Base-by-base conservation (phyloP, 1,140 invertebrate genomes). In the Pinna nobilis region DNA sequence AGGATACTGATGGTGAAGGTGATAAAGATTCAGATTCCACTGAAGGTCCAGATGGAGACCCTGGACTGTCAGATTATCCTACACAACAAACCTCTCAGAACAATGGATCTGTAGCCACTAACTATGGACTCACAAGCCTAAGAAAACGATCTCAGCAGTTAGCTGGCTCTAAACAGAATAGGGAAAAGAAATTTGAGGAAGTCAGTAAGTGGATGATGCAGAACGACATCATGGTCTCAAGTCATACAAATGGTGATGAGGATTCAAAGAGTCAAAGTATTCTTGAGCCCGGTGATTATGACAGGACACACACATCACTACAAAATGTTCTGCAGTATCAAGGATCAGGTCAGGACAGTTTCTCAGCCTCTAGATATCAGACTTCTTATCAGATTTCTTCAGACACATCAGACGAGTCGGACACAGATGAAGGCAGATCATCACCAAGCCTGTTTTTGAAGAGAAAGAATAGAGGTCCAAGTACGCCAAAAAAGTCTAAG, bases 11-110 rank as follows among this genome's bases (percentile, higher is more conserved):
- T 33, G 55, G 37, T 32, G 55, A 11, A 59, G 33, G 32, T 37
- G 30, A 59, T n/a, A n/a, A n/a, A n/a, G n/a, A n/a, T 35, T 59
- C 55, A 7, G 55, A 59, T 59, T 15, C 55, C 15, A 59, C 55
- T n/a, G 30, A 59, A 18, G 37, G 55, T 18, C 55, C 55, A 33
- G 50, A 53, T 51, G 53, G 37, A n/a, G 28, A 57, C n/a, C n/a
- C n/a, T 32, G 53, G 37, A 1, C 30, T 33, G 11, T 3, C n/a
- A 25, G 55, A 59, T 4, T n/a, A 28, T 30, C 30, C n/a, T 18
- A 32, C 20, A 33, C 6, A 32, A 57, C 15, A 57, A 33, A 25
- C 33, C 33, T 30, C n/a, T n/a, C n/a, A 59, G 32, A 59, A 35
- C 15, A n/a, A 35, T 18, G 9, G 6, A 18, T 15, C 30, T 11